Base-by-base conservation (phyloP, 2,888 invertebrate species). In the Mycogona germanica region DNA sequence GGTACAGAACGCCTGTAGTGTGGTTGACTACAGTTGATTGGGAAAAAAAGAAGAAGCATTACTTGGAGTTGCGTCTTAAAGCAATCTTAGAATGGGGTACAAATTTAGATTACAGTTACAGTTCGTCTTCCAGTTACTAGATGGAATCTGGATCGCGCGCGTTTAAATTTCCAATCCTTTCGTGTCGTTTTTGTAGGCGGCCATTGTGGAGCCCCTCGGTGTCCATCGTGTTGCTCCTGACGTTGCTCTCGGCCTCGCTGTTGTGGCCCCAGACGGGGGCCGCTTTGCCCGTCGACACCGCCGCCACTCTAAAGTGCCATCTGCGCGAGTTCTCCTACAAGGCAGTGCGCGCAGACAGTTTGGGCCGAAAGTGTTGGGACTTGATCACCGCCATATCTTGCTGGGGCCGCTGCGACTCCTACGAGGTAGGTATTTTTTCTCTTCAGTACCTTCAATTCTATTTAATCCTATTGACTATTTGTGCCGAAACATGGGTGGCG, bases 341-440 rank as follows among this genome's bases (percentile, higher is more conserved):
- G 45, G 82, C 83, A 1, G 60, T 62, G 6, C 81, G 80, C 62
- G 67, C 71, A 1, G 81, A 82, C 62, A 72, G 72, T 26, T 72
- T 73, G 28, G 84, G 84, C 0, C 75, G 76, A 14, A 76, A 77
- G 55, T 87, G 87, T 66, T 83, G 82, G 80, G 87, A 84, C 63
- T 73, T 74, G 50, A 76, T 87, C 12, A 78, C 79, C 37, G 83
- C 86, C 0, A 78, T 80, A 66, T 81, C 84, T 0, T 87, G 87
- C 66, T 85, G 84, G 75, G 87, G 87, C 19, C 73, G 84, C 48
- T 88, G 87, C 65, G 85, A 86, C 66, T 84, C 87, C 0, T 82
- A 82, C 66, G 86, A 87, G 76, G 87, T 87, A 67, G 41, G 25
- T 19, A 14, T 23, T 23, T 21, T n/a, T n/a, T n/a, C n/a, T n/a